These are phyloP conservation scores for Trichacis sp. DNA, from an alignment of 2,888 invertebrate species.

Conservation along the genomic window DNA sequence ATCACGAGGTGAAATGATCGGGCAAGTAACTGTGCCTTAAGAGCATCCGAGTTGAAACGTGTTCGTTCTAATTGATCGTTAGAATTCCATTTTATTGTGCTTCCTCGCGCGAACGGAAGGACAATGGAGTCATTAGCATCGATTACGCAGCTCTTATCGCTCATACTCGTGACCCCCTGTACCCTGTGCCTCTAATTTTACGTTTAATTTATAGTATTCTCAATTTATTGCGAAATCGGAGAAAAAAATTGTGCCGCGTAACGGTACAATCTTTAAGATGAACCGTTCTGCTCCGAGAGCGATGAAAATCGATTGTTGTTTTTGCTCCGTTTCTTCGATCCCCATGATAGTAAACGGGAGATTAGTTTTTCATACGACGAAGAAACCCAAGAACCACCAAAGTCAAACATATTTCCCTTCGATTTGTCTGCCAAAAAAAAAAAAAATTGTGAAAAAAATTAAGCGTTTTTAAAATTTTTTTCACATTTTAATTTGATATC, in stretches of 20 bases:
- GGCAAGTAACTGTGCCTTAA: not conserved
- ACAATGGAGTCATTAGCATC: constrained; percentile 18
- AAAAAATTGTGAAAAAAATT: too few species aligned
- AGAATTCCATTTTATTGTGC: constrained; percentile 11
- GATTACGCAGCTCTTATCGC: not conserved
- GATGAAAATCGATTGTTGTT: not conserved
- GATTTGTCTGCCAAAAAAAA: too few species aligned
- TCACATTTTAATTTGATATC: too few species aligned
- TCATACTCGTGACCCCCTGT: not conserved
- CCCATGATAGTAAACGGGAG: too few species aligned
- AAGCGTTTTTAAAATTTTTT: too few species aligned
- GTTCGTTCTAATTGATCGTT: not conserved
- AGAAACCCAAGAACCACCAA: too few species aligned
- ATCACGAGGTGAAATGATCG: too few species aligned
- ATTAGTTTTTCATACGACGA: too few species aligned
- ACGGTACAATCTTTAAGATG: not conserved
- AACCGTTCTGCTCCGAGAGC: not conserved
- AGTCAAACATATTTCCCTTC: too few species aligned
- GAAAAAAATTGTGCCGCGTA: not conserved
- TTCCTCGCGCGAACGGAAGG: constrained; percentile 20
- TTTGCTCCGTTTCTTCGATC: not conserved
- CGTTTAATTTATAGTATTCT: not conserved
- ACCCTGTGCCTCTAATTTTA: too few species aligned
- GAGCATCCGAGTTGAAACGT: not conserved
- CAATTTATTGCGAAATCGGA: not conserved